Evolutionary conservation across 2,113 vertebrate species (phyloP).

Genomic region (Cyprinodon tularosa): DNA sequence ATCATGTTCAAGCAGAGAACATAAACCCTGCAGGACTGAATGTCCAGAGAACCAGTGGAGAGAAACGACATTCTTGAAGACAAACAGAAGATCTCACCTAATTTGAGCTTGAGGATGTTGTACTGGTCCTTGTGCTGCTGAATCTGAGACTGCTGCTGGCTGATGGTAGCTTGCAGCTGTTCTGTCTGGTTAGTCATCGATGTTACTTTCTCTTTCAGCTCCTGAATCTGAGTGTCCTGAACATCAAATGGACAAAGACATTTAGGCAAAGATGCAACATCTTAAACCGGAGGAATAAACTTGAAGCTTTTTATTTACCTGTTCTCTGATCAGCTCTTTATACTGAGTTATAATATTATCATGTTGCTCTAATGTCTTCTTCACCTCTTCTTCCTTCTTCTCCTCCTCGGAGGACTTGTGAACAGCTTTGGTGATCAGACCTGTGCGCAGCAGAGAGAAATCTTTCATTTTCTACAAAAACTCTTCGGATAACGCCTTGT

Average conservation of each 20-base stretch:
- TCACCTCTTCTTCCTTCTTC: constrained; percentile 97
- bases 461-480: background rate
- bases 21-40: too few relatives aligned
- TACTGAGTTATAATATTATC: constrained; percentile 98
- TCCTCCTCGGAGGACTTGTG: constrained; percentile 98
- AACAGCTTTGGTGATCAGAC: constrained; percentile 94
- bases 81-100: constrained; percentile 78
- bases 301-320: constrained; percentile 76
- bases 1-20: too few relatives aligned
- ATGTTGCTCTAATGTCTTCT: constrained; percentile 96
- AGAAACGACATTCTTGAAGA: background rate
- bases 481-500: background rate
- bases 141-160: constrained; percentile 92
- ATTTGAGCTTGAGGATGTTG: constrained; percentile 94
- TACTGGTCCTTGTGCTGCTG: constrained; percentile 98
- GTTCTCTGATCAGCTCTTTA: constrained; percentile 96
- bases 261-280: constrained; percentile 1
- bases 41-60: too few relatives aligned
- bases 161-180: constrained; percentile 85
- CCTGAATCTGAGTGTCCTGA: constrained; percentile 92
- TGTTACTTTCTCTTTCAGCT: constrained; percentile 88
- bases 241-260: background rate
- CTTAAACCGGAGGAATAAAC: too few relatives aligned
- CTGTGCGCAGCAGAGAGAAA: constrained; percentile 64
- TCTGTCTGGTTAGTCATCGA: constrained; percentile 86